Evolutionary conservation across 2,797 vertebrate genomes (phyloP), one percentile per base, ranked within the genome.

Genomic region (Myotis myotis): DNA sequence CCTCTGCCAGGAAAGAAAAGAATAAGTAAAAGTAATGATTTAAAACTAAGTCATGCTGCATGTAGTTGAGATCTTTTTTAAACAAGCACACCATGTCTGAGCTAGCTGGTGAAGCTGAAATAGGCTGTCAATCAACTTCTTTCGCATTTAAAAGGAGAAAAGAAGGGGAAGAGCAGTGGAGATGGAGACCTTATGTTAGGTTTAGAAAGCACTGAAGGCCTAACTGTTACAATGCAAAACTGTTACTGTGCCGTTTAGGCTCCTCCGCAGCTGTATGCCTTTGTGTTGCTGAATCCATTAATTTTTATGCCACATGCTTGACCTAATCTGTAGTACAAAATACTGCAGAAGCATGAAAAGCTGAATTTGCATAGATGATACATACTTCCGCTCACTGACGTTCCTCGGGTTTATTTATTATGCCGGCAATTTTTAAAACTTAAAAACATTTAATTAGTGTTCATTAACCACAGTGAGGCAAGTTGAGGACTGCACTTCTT

Each of bases 91-190:
- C 17, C 20, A 90, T 33, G 33, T 76, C 87, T 87, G 38, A 79
- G 66, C 70, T 96, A 86, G 96, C 93, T 93, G 76, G 83, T 44
- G 64, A 87, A 64, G 62, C 16, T 60, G 55, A 96, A 97, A 89
- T 94, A 92, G 89, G 79, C 95, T 94, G 88, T 91, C 79, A 68
- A 81, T 96, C 95, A 95, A 81, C 53, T 87, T 95, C n/a, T 91
- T 95, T 91, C 68, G 71, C 71, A 79, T 92, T 93, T 94, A 80
- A 91, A 93, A 95, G 74, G 91, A 79, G 70, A 83, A 94, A 83
- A 88, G 79, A 88, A 95, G 53, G 72, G 62, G 74, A 76, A 91
- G 68, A 71, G 8, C 8, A 17, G 64, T 82, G 41, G 66, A 64
- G 36, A 94, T 95, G 81, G 68, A 84, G 93, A 91, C 88, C 87